Evolutionary conservation across 2,888 invertebrate species (phyloP).

Genomic region (Drosophila cyrtoloma): DNA sequence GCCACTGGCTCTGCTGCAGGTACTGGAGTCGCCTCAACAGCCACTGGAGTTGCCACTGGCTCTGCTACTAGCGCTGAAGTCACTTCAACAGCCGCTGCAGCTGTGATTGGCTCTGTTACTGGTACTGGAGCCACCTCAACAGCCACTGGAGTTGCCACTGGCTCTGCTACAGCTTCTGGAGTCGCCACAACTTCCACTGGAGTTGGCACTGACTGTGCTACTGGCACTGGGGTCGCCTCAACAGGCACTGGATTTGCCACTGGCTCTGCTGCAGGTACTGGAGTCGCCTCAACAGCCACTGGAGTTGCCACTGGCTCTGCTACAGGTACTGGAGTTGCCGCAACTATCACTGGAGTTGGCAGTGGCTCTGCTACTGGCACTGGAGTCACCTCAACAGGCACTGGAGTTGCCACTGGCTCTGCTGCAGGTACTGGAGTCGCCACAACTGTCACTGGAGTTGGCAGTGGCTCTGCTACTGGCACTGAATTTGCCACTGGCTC

Average conservation of each 20-base stretch:
- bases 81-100: not conserved
- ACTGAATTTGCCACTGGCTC: not conserved
- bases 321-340: rapidly evolving
- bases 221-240: not conserved
- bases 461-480: not conserved
- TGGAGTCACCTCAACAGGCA: rapidly evolving
- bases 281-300: not conserved
- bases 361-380: too few species aligned
- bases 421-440: rapidly evolving
- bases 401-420: too few species aligned
- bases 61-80: not conserved
- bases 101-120: not conserved
- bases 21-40: too few species aligned
- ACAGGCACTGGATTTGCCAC: too few species aligned
- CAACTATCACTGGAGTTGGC: too few species aligned
- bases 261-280: not conserved
- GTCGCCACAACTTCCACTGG: too few species aligned
- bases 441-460: not conserved
- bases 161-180: not conserved
- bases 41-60: rapidly evolving
- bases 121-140: not conserved
- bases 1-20: too few species aligned
- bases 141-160: not conserved
- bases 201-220: too few species aligned
- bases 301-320: not conserved